Base-by-base conservation (phyloP, 2,888 invertebrate genomes). In the Lochmaea capreae region DNA sequence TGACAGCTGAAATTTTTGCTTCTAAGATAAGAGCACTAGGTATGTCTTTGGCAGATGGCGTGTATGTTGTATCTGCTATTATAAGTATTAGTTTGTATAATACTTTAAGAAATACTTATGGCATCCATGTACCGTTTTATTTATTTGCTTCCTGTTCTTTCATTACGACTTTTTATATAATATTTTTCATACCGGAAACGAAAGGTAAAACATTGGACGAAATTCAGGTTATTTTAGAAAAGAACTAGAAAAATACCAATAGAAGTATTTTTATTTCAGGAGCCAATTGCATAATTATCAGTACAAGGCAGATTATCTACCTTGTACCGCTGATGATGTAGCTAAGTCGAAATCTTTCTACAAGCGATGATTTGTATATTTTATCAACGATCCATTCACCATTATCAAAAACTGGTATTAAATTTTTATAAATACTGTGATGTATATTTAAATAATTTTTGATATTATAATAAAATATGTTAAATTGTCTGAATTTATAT, bases 21-120 rank as follows among this genome's bases (percentile, higher is more conserved):
- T 83, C 87, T 1, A 84, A 83, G 74, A 84, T 87, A 6, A 87
- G 86, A 80, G 86, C 86, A 3, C 82, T 85, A 77, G 86, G 86
- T 5, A 86, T 86, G 86, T 84, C 87, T 0, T 72, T 86, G 54
- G 82, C 86, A 0, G 87, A 87, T 75, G 82, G 82, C 1, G 81
- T 84, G 78, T 87, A 85, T 71, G 83, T 86, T 0, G 66, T 81
- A 10, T 83, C 83, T 65, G 84, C 84, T 1, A 77, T 85, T 10
- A 76, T 85, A 4, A 83, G 84, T 2, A 82, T 86, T 11, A 80
- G 85, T 67, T 62, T 86, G 42, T 87, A 84, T 70, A 83, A 85
- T 63, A 71, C 76, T 39, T 79, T 85, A n/a, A 77, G 79, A 6
- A 73, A 79, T 1, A 33, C 33, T 11, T 84, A 79, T 63, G 86